Evolutionary conservation across 2,797 vertebrate species (phyloP).

Genomic region (Melanotaenia pygmaea): DNA sequence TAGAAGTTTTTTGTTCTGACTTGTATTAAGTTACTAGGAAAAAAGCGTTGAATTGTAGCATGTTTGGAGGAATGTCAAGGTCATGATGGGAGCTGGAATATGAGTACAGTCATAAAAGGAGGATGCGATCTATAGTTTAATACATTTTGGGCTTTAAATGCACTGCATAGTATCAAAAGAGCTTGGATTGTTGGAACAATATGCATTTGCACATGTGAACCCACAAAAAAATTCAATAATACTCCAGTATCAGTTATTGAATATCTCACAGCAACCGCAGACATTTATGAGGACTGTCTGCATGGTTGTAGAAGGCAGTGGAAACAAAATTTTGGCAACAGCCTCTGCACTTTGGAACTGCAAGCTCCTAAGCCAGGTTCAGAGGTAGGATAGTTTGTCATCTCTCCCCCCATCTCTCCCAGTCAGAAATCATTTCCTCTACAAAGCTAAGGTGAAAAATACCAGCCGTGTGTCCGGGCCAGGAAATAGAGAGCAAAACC

Average conservation of each 20-base stretch:
- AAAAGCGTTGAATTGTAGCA: slow-evolving; percentile 41
- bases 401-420: slow-evolving; percentile 59
- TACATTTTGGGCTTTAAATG: slow-evolving; percentile 44
- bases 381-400: slow-evolving; percentile 64
- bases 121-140: slow-evolving; percentile 41
- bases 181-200: slow-evolving; percentile 46
- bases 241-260: slow-evolving; percentile 55
- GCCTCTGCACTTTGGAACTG: slow-evolving; percentile 31
- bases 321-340: slow-evolving; percentile 59
- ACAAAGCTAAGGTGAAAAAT: slow-evolving; percentile 53
- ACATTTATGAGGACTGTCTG: slow-evolving; percentile 59
- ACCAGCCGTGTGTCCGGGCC: slow-evolving; percentile 44
- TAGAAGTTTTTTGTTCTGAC: slow-evolving; percentile 31
- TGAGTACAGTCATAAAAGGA: slow-evolving; percentile 35
- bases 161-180: slow-evolving; percentile 21
- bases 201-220: slow-evolving; percentile 41
- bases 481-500: slow-evolving; percentile 73
- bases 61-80: slow-evolving; percentile 67
- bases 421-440: slow-evolving; percentile 75
- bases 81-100: slow-evolving; percentile 65
- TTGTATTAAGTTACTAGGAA: slow-evolving; percentile 44
- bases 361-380: slow-evolving; percentile 41
- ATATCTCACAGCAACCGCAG: slow-evolving; percentile 50
- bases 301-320: slow-evolving; percentile 42
- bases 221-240: slow-evolving; percentile 56